A percentile compares a stretch with the other conserved stretches of the same genome.
These are phyloP conservation scores for Penelope pileata DNA, from an alignment of 2,113 vertebrate genomes.

Conservation along the genomic window DNA sequence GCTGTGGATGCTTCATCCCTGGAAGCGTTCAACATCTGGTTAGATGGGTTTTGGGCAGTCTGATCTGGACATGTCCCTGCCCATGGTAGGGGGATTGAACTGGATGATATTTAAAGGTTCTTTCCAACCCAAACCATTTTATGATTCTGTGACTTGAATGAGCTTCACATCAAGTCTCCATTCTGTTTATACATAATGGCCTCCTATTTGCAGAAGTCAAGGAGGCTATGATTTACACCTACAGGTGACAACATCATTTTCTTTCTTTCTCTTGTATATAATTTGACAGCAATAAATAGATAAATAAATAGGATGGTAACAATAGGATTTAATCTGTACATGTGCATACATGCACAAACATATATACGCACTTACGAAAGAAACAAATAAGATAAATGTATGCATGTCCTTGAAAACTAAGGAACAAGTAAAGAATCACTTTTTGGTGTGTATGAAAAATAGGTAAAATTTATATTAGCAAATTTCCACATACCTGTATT, in stretches of 20 bases:
- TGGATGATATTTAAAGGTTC: too few species aligned
- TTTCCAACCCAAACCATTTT: too few species aligned
- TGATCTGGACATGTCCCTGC: too few species aligned
- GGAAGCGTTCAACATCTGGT: too few species aligned
- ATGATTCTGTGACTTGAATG: not conserved
- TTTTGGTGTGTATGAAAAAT: not conserved
- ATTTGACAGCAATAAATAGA: not conserved
- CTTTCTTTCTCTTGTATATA: not conserved
- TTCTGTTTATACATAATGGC: not conserved
- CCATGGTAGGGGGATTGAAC: too few species aligned
- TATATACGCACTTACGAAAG: not conserved
- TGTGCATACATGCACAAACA: rapidly evolving
- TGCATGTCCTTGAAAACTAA: not conserved
- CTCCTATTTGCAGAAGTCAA: not conserved
- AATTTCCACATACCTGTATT: not conserved
- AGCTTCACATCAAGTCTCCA: not conserved
- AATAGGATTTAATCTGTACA: not conserved
- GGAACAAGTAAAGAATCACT: not conserved
- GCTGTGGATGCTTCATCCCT: too few species aligned
- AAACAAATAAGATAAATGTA: not conserved
- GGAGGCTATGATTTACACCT: not conserved
- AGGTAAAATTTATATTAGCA: not conserved
- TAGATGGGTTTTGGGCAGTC: too few species aligned
- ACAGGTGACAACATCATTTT: not conserved
- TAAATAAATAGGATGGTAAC: not conserved